Evolutionary conservation across 1,140 invertebrate species (phyloP).

Genomic region (Pogonus chalceus): DNA sequence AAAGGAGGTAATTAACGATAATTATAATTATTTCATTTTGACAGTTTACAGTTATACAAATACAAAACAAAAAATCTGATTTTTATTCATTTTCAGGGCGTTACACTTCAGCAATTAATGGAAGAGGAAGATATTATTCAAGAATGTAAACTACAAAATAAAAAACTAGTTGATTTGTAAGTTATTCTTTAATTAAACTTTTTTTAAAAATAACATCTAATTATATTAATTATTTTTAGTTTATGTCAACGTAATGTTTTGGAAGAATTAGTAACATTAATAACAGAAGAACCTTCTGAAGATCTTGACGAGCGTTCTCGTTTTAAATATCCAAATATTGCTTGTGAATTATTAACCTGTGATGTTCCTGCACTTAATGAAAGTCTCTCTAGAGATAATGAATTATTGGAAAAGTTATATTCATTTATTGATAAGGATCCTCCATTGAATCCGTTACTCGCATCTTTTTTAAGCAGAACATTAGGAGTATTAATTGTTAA

Average conservation of each 20-base stretch:
- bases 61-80: constrained; percentile 15
- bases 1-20: constrained; percentile 50
- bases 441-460: constrained; percentile 85
- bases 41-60: constrained; percentile 9
- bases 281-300: constrained; percentile 71
- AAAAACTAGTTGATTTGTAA: constrained; percentile 87
- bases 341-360: constrained; percentile 86
- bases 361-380: constrained; percentile 80
- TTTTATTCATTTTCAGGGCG: constrained; percentile 55
- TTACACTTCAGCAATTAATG: constrained; percentile 79
- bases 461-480: constrained; percentile 93
- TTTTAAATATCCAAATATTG: constrained; percentile 86
- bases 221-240: constrained; percentile 44
- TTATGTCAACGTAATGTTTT: constrained; percentile 73
- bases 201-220: constrained; percentile 7
- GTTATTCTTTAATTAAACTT: constrained; percentile 32
- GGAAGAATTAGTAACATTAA: constrained; percentile 74
- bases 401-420: constrained; percentile 74
- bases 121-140: constrained; percentile 92
- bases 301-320: constrained; percentile 66
- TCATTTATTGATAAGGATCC: constrained; percentile 78
- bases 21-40: constrained; percentile 3
- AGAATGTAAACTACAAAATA: constrained; percentile 90
- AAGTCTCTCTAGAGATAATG: constrained; percentile 65
- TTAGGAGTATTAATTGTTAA: constrained; percentile 75